phyloP scores from a whole-genome alignment of 2,888 invertebrate genomes.

The Agrilus mali region DNA sequence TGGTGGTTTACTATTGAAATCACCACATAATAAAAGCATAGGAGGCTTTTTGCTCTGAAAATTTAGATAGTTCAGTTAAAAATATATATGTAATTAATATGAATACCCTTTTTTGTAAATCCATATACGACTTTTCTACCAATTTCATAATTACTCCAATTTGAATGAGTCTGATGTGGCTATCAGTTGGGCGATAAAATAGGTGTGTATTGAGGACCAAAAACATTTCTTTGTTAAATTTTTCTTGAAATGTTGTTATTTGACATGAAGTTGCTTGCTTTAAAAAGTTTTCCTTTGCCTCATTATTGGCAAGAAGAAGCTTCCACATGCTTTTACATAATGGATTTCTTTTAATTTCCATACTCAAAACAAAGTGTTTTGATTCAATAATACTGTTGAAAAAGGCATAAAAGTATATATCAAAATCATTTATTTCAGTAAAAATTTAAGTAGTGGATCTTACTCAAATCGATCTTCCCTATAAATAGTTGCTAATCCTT shows the following conservation, averaged over 20 bases:
- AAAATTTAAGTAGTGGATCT: constrained; percentile 10
- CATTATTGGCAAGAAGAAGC: constrained; percentile 41
- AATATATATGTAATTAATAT: background rate
- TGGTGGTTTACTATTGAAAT: constrained; percentile 83
- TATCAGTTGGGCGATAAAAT: constrained; percentile 85
- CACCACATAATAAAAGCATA: constrained; percentile 69
- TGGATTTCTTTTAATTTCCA: constrained; percentile 39
- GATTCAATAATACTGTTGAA: constrained; percentile 34
- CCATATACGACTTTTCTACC: constrained; percentile 44
- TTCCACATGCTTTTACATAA: constrained; percentile 44
- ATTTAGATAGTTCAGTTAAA: background rate
- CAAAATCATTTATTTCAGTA: background rate
- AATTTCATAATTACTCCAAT: constrained; percentile 59
- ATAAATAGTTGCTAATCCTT: constrained; percentile 75
- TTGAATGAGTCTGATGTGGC: constrained; percentile 80
- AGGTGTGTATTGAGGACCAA: constrained; percentile 78
- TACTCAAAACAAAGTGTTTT: constrained; percentile 41
- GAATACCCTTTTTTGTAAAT: constrained; percentile 29
- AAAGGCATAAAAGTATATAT: too few relatives aligned
- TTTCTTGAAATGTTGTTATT: constrained; percentile 41
- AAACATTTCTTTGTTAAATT: constrained; percentile 44
- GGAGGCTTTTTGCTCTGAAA: background rate
- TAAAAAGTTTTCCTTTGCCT: constrained; percentile 41
- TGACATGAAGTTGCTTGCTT: constrained; percentile 54
- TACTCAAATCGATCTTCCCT: constrained; percentile 56